Evolutionary conservation across 2,797 vertebrate species (phyloP).

Genomic region (Bufotes viridis): DNA sequence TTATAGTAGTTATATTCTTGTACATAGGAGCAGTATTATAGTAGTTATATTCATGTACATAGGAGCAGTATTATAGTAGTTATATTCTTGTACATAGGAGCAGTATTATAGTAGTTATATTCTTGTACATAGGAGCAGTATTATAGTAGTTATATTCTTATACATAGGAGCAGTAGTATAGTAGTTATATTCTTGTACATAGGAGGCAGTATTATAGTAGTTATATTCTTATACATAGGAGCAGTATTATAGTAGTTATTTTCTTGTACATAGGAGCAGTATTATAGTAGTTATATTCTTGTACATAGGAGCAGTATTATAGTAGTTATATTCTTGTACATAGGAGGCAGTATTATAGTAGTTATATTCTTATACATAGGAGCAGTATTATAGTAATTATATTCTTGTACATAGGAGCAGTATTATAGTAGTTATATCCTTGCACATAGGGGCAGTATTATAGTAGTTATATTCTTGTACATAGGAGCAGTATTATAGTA

Average conservation of each 20-base stretch:
- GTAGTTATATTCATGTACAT: no score
- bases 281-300: constrained; percentile 22
- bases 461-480: constrained; percentile 19
- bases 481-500: constrained; percentile 17
- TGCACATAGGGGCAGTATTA: background rate
- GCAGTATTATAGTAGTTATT: constrained; percentile 13
- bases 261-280: background rate
- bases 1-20: no score
- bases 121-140: background rate
- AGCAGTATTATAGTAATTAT: constrained; percentile 14
- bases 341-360: constrained; percentile 2
- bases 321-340: constrained; percentile 1
- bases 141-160: constrained; percentile 8
- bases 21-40: no score
- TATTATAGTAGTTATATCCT: constrained; percentile 14
- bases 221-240: constrained; percentile 9
- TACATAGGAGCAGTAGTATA: background rate
- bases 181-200: constrained; percentile 16
- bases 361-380: constrained; percentile 17
- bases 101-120: background rate
- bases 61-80: no score
- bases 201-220: constrained; percentile 9
- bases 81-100: background rate
- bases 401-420: background rate
- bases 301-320: constrained; percentile 7